These are phyloP conservation scores for Hippocampus comes DNA, from an alignment of 2,113 vertebrate genomes.

Conservation along the genomic window DNA sequence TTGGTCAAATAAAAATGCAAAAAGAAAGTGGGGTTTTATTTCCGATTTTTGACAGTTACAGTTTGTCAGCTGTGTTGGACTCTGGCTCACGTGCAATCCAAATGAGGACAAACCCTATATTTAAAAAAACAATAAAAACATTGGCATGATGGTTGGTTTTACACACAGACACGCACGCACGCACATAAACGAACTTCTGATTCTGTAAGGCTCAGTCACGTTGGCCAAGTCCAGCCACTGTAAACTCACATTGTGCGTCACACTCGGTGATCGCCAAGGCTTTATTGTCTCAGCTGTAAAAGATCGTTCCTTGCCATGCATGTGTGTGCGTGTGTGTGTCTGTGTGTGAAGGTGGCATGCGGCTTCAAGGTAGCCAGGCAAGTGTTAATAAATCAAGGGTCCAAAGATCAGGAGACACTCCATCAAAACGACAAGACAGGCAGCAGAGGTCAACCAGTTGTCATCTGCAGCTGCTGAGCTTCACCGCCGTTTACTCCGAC, in stretches of 20 bases:
- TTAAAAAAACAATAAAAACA: not conserved
- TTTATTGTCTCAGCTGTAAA: slow-evolving; percentile 17
- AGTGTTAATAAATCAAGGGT: slow-evolving; percentile 43
- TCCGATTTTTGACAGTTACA: not conserved
- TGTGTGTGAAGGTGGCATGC: not conserved
- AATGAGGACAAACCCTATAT: too few relatives aligned
- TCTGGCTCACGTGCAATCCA: too few relatives aligned
- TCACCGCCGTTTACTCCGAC: not conserved
- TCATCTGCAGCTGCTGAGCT: slow-evolving; percentile 24
- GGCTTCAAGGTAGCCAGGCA: not conserved
- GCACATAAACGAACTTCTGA: not conserved
- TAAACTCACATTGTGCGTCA: slow-evolving; percentile 12
- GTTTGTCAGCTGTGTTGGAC: too few relatives aligned
- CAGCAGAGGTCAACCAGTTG: slow-evolving; percentile 25
- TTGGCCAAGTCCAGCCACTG: not conserved
- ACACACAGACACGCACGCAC: not conserved
- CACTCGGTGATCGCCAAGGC: not conserved
- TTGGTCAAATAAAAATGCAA: not conserved
- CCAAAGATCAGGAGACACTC: slow-evolving; percentile 37
- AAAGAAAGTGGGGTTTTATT: slow-evolving; percentile 3
- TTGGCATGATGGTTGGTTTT: not conserved
- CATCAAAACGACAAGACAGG: slow-evolving; percentile 22
- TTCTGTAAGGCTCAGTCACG: not conserved
- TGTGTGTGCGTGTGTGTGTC: not conserved
- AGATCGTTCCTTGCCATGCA: accelerated